Evolutionary conservation across 2,797 vertebrate species (phyloP).

Genomic region (Pyrocephalus nanus): DNA sequence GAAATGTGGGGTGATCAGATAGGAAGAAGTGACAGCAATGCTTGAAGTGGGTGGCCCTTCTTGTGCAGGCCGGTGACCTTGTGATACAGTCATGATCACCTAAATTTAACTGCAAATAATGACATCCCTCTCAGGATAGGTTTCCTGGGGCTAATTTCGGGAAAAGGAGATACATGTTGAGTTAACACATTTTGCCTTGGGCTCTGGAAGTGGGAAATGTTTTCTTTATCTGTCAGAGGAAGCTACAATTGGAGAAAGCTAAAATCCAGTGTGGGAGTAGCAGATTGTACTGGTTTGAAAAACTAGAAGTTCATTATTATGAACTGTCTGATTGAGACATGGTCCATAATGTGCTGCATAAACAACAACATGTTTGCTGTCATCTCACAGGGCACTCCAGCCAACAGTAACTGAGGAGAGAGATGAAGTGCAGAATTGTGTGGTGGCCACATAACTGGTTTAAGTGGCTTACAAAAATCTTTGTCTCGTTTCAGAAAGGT

Average conservation of each 20-base stretch:
- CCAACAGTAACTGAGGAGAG: not conserved
- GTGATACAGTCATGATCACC: not conserved
- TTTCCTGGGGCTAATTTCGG: not conserved
- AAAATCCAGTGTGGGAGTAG: not conserved
- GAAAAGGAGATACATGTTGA: rapidly evolving
- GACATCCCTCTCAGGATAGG: not conserved
- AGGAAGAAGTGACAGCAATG: not conserved
- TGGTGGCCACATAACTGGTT: not conserved
- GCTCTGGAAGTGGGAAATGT: not conserved
- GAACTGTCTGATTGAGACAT: not conserved
- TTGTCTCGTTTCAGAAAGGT: not conserved
- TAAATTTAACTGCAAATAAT: not conserved
- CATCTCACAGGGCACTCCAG: not conserved
- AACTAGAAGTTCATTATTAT: not conserved
- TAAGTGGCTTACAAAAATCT: not conserved
- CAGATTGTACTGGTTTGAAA: not conserved
- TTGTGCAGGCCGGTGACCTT: not conserved
- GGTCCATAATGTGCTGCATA: not conserved
- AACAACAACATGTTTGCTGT: not conserved
- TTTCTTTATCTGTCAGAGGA: not conserved
- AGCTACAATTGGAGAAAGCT: not conserved
- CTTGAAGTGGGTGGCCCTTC: not conserved
- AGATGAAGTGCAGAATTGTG: not conserved
- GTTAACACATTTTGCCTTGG: not conserved
- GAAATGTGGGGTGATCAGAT: not conserved